phyloP scores from a whole-genome alignment of 2,888 invertebrate genomes.

The Tortrix viridana region DNA sequence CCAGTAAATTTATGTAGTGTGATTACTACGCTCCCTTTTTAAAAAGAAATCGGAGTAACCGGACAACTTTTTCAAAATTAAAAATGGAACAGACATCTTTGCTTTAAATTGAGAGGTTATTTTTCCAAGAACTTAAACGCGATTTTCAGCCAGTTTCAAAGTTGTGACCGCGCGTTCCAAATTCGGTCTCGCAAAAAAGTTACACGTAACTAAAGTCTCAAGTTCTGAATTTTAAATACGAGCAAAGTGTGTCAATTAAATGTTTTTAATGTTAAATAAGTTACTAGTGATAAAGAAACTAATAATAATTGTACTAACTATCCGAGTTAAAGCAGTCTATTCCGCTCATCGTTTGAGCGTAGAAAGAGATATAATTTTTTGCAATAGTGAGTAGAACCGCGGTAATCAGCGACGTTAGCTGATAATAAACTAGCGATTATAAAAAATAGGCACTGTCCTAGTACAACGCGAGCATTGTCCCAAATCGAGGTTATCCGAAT shows the following conservation, averaged over 20 bases:
- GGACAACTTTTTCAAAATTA: no score
- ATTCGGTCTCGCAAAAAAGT: no score
- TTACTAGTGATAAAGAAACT: background rate
- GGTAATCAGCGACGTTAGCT: conserved; percentile 33
- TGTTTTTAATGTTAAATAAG: no score
- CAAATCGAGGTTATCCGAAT: conserved; percentile 80
- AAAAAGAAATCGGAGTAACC: no score
- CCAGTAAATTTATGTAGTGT: no score
- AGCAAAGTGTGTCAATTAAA: background rate
- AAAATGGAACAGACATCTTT: no score
- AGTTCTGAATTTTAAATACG: background rate
- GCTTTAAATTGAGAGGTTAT: no score
- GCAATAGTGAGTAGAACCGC: conserved; percentile 32
- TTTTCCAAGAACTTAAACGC: no score
- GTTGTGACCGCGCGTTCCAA: no score
- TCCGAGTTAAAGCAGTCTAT: conserved; percentile 14
- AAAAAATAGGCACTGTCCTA: conserved; percentile 40
- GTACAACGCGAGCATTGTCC: conserved; percentile 69
- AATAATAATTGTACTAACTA: background rate
- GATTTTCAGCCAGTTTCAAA: no score
- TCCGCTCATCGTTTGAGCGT: conserved; percentile 13
- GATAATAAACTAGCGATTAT: conserved; percentile 36
- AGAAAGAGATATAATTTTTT: conserved; percentile 35
- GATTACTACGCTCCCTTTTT: no score
- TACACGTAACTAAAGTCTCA: background rate